Evolutionary conservation across 30 jellyfish, hydroid and myxozoan genomes (phyloP).

Genomic region (Mastigias papua): DNA sequence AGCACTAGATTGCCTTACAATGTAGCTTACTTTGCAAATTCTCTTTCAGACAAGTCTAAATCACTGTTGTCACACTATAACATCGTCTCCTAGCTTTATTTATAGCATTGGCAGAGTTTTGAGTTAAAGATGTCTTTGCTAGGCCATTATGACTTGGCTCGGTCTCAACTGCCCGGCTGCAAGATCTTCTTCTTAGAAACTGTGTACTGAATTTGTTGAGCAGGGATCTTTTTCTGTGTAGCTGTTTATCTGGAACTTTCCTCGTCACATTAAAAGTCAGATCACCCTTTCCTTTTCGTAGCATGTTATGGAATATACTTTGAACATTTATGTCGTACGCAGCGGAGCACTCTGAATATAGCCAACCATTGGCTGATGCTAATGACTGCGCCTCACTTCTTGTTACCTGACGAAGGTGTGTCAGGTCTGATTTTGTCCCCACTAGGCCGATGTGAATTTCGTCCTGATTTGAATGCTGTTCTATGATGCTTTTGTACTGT

Average conservation of each 20-base stretch:
- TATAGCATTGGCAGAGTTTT: not conserved
- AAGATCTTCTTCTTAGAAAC: conserved; percentile 47
- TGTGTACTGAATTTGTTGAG: conserved; percentile 51
- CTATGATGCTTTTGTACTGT: conserved; percentile 48
- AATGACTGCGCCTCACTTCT: conserved; percentile 58
- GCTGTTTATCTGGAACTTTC: conserved; percentile 18
- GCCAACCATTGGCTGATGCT: conserved; percentile 65
- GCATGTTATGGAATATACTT: conserved; percentile 47
- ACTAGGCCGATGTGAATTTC: conserved; percentile 53
- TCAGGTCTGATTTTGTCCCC: conserved; percentile 77
- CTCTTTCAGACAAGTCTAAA: not conserved
- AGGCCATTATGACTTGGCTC: conserved; percentile 7
- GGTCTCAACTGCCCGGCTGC: conserved; percentile 32
- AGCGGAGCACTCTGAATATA: conserved; percentile 75
- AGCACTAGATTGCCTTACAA: too few relatives aligned
- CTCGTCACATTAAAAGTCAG: not conserved
- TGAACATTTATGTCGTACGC: conserved; percentile 65
- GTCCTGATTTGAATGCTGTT: conserved; percentile 38
- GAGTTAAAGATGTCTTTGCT: not conserved
- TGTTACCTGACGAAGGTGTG: conserved; percentile 69
- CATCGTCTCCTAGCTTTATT: conserved; percentile 38
- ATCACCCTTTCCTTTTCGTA: conserved; percentile 53
- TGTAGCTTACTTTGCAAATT: too few relatives aligned
- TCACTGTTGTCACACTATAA: conserved; percentile 58
- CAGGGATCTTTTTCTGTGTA: conserved; percentile 36